A percentile compares a stretch with the other conserved stretches of the same genome.
phyloP scores from a whole-genome alignment of 1,140 invertebrate species.

The Bombus consobrinus region DNA sequence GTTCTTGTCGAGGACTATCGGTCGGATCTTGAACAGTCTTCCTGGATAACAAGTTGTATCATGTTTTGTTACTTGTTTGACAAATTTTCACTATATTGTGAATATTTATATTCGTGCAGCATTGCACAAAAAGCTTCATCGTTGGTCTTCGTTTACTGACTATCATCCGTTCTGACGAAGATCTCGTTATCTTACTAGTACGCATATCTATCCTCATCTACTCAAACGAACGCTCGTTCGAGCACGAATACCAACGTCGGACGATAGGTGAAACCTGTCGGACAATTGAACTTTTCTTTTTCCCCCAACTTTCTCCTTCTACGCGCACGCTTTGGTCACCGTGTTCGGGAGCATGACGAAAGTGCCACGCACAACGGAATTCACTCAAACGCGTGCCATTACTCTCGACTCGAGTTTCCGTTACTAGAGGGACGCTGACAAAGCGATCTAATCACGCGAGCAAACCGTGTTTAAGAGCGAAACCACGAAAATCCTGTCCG shows the following conservation, averaged over 20 bases:
- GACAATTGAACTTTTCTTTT: slow-evolving; percentile 42
- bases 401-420: not conserved
- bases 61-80: not conserved
- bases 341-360: slow-evolving; percentile 27
- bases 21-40: not conserved
- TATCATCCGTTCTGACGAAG: not conserved
- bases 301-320: slow-evolving; percentile 25
- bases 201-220: not conserved
- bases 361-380: not conserved
- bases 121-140: slow-evolving; percentile 7
- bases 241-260: slow-evolving; percentile 17
- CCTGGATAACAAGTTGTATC: not conserved
- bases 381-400: slow-evolving; percentile 4
- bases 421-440: not conserved
- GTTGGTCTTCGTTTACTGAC: slow-evolving; percentile 14
- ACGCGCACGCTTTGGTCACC: slow-evolving; percentile 18
- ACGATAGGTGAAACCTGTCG: slow-evolving; percentile 45
- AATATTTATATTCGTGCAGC: not conserved
- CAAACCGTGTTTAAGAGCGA: not conserved
- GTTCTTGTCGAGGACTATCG: not conserved
- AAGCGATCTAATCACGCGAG: not conserved
- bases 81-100: not conserved
- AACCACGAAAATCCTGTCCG: not conserved
- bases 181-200: slow-evolving; percentile 5
- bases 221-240: not conserved